These are phyloP conservation scores for Neocrepidodera transversa DNA, from an alignment of 2,888 invertebrate species.

Conservation along the genomic window DNA sequence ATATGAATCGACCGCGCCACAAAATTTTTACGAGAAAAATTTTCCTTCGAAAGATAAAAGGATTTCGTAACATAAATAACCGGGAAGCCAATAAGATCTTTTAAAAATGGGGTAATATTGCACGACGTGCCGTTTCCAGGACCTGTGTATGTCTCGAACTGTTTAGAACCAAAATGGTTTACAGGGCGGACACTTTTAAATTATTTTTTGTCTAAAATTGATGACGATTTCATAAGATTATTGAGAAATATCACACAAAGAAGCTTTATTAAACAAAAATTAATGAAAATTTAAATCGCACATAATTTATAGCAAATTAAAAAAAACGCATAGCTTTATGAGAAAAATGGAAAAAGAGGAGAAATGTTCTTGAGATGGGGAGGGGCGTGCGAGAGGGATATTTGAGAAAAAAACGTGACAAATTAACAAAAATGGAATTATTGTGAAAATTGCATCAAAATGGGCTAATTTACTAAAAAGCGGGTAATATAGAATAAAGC, in stretches of 20 bases:
- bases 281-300: too few species aligned
- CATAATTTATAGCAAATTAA: too few species aligned
- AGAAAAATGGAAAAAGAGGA: not conserved
- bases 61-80: constrained; percentile 35
- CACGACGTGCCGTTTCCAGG: constrained; percentile 27
- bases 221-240: too few species aligned
- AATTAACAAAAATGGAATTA: too few species aligned
- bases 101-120: constrained; percentile 38
- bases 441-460: too few species aligned
- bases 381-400: too few species aligned
- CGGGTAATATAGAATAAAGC: too few species aligned
- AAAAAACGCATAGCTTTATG: not conserved
- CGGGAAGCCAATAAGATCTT: constrained; percentile 31
- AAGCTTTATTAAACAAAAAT: too few species aligned
- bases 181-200: not conserved
- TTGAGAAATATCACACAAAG: too few species aligned
- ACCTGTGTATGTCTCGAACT: constrained; percentile 29
- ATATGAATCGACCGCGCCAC: constrained; percentile 27
- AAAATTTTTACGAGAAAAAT: constrained; percentile 22
- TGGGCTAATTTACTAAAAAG: too few species aligned
- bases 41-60: constrained; percentile 34
- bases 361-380: too few species aligned
- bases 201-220: not conserved
- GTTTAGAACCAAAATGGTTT: not conserved
- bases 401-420: too few species aligned